phyloP scores from a whole-genome alignment of 2,797 vertebrate species.

The Menidia menidia region DNA sequence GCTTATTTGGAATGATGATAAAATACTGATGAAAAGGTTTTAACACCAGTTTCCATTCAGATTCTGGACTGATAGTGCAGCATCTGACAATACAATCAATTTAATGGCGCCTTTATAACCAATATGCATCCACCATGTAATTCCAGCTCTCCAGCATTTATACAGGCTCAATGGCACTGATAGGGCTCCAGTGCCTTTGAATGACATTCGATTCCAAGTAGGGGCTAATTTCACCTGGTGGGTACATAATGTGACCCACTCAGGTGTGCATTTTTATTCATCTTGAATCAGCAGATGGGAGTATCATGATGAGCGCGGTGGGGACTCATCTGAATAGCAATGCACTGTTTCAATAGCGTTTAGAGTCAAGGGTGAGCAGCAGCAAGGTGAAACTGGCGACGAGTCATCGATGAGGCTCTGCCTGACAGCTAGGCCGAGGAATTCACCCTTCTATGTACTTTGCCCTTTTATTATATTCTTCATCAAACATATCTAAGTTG shows the following conservation, averaged over 20 bases:
- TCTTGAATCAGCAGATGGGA: constrained; percentile 27
- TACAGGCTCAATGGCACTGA: constrained; percentile 32
- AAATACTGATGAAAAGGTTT: not conserved
- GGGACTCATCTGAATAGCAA: constrained; percentile 37
- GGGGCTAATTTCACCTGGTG: constrained; percentile 29
- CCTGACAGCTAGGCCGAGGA: constrained; percentile 29
- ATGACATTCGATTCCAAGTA: constrained; percentile 33
- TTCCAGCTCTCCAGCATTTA: constrained; percentile 18
- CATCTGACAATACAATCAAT: constrained; percentile 3
- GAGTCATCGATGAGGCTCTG: constrained; percentile 11
- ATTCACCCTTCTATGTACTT: constrained; percentile 17
- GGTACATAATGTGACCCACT: constrained; percentile 26
- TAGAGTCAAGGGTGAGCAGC: constrained; percentile 48
- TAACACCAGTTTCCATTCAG: not conserved
- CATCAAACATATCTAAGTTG: not conserved
- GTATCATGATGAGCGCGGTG: constrained; percentile 11
- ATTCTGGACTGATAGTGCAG: not conserved
- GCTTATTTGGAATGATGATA: not conserved
- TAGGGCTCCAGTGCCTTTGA: constrained; percentile 15
- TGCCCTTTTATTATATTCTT: constrained; percentile 3
- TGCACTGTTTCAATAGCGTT: constrained; percentile 4
- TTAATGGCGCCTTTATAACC: constrained; percentile 23
- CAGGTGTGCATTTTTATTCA: constrained; percentile 31
- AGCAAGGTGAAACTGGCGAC: constrained; percentile 38
- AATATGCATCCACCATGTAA: constrained; percentile 19